phyloP scores from a whole-genome alignment of 2,797 vertebrate genomes.

The Aselliscus stoliczkanus region DNA sequence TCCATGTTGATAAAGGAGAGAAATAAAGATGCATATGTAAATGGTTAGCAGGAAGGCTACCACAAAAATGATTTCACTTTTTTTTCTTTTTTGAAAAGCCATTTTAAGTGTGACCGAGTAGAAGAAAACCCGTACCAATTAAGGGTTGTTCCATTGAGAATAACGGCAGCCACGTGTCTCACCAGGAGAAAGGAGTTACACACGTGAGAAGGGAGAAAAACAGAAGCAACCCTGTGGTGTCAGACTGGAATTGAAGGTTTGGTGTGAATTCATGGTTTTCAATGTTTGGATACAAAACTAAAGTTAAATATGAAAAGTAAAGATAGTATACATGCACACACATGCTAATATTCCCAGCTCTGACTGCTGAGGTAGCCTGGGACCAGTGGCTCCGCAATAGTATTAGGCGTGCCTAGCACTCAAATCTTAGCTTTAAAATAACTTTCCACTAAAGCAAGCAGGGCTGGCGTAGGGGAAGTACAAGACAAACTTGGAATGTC shows the following conservation, averaged over 20 bases:
- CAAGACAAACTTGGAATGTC: background rate
- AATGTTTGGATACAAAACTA: background rate
- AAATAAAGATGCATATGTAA: slow-evolving; percentile 26
- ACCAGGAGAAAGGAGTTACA: background rate
- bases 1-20: background rate
- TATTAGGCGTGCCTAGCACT: background rate
- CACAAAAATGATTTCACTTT: background rate
- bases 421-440: background rate
- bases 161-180: background rate
- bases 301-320: too few relatives aligned
- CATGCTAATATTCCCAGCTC: background rate
- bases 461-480: background rate
- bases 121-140: background rate
- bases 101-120: background rate
- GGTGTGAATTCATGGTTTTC: background rate
- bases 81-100: background rate
- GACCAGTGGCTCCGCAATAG: background rate
- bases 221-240: background rate
- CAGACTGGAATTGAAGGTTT: background rate
- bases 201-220: background rate
- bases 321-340: background rate
- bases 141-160: background rate
- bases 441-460: background rate
- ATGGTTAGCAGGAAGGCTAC: background rate
- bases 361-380: background rate